Evolutionary conservation across 2,113 vertebrate species (phyloP).

Genomic region (Fregetta grallaria): DNA sequence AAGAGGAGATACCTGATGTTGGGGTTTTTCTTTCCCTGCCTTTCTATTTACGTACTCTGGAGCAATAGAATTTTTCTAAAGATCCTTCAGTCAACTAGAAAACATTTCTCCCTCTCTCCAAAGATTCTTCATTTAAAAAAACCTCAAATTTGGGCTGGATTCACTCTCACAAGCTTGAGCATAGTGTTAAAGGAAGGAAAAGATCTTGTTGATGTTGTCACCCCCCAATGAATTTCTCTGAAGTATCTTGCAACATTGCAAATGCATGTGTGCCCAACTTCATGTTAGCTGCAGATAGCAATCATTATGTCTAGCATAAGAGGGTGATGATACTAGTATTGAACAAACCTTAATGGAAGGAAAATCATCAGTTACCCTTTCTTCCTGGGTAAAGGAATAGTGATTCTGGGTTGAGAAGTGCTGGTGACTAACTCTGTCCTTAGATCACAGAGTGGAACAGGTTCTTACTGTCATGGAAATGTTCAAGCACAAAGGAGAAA

Average conservation of each 20-base stretch:
- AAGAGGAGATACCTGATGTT: not conserved
- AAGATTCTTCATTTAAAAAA: not conserved
- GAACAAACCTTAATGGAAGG: not conserved
- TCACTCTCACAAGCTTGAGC: not conserved
- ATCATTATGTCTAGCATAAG: not conserved
- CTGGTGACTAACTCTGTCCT: not conserved
- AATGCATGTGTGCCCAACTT: not conserved
- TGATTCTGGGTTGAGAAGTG: not conserved
- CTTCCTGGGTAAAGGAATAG: not conserved
- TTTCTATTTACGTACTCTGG: not conserved
- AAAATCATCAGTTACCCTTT: not conserved
- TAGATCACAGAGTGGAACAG: not conserved
- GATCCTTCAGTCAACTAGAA: not conserved
- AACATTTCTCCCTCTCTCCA: not conserved
- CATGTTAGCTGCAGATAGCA: not conserved
- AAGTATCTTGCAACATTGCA: not conserved
- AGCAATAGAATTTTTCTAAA: not conserved
- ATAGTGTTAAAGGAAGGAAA: not conserved
- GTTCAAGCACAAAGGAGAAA: not conserved
- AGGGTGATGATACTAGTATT: not conserved
- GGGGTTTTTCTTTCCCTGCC: not conserved
- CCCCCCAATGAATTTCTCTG: not conserved
- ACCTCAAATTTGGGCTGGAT: not conserved
- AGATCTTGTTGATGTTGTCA: not conserved
- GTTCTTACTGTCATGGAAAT: not conserved